These are phyloP conservation scores for Corbicula japonica DNA, from an alignment of 2,888 invertebrate genomes.

Conservation along the genomic window DNA sequence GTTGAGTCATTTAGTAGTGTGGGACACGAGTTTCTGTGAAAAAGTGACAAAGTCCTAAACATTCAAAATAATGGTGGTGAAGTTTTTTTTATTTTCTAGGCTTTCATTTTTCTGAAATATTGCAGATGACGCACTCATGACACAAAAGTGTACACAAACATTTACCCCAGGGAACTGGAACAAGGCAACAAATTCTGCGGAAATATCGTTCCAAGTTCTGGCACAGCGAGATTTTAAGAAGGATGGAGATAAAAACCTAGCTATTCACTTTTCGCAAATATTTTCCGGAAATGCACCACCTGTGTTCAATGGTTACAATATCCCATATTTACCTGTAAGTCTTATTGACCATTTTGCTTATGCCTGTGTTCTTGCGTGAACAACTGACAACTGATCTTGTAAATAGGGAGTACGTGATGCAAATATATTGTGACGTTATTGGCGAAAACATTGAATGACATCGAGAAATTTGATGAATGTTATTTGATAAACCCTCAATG, in stretches of 20 bases:
- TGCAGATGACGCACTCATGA: conserved; percentile 14
- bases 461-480: background rate
- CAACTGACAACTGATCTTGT: background rate
- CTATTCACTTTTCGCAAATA: conserved; percentile 48
- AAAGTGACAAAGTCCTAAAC: background rate
- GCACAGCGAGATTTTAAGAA: conserved; percentile 58
- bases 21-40: background rate
- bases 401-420: background rate
- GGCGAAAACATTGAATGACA: background rate
- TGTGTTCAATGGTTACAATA: conserved; percentile 49
- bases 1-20: background rate
- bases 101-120: background rate
- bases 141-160: conserved; percentile 38
- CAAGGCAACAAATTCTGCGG: conserved; percentile 44
- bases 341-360: background rate
- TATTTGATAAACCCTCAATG: background rate
- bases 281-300: conserved; percentile 48
- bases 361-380: background rate
- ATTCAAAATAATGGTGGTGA: background rate
- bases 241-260: conserved; percentile 54
- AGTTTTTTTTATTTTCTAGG: background rate
- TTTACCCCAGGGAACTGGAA: conserved; percentile 54
- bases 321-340: conserved; percentile 52
- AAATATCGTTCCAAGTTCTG: conserved; percentile 48
- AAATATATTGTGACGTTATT: background rate